These are phyloP conservation scores for Trachelus tabidus DNA, from an alignment of 2,888 invertebrate genomes.

Conservation along the genomic window DNA sequence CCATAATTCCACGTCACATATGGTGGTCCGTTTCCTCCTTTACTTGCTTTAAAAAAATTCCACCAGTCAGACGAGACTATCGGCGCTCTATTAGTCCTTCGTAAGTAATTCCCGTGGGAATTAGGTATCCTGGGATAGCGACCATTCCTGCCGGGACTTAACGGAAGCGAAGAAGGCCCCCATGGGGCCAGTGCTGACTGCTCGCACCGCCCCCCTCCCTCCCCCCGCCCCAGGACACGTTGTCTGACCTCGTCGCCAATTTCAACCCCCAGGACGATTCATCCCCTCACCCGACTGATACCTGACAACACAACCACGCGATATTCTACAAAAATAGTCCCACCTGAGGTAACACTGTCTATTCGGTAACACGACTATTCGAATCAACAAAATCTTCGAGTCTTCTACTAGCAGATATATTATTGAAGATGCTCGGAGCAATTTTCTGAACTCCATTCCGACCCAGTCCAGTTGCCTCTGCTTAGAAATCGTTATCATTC, in stretches of 20 bases:
- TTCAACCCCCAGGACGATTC: neutral
- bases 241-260: constrained; percentile 35
- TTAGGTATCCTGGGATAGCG: constrained; percentile 44
- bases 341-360: too few relatives aligned
- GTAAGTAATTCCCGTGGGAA: constrained; percentile 64
- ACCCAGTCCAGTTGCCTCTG: too few relatives aligned
- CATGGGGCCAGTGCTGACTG: constrained; percentile 55
- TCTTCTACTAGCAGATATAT: too few relatives aligned
- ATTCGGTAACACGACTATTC: too few relatives aligned
- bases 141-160: constrained; percentile 48
- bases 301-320: neutral
- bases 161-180: constrained; percentile 53
- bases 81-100: constrained; percentile 54
- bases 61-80: neutral
- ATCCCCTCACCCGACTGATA: constrained; percentile 22
- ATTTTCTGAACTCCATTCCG: too few relatives aligned
- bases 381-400: too few relatives aligned
- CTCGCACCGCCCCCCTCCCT: too few relatives aligned
- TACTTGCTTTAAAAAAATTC: neutral
- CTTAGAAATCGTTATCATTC: too few relatives aligned
- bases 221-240: constrained; percentile 47
- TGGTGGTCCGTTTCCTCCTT: neutral
- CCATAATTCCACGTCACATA: neutral
- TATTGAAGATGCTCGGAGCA: too few relatives aligned
- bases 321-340: neutral